Evolutionary conservation across 2,888 invertebrate genomes (phyloP).

Genomic region (Drosophila maculinotata): DNA sequence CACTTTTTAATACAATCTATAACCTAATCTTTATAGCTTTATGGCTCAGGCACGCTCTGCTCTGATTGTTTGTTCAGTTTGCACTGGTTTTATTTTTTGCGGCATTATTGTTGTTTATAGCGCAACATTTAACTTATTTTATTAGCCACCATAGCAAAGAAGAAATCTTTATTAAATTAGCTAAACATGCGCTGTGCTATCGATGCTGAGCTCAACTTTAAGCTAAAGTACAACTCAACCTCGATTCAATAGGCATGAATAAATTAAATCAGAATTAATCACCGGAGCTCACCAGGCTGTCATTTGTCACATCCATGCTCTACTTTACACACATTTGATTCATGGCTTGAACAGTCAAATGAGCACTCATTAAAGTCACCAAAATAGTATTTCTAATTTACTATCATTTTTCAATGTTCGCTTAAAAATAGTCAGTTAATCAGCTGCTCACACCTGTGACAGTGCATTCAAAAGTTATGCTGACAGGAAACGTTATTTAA

Average conservation of each 20-base stretch:
- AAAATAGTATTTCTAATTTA: no score
- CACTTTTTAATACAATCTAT: not conserved
- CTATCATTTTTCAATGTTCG: conserved; percentile 1
- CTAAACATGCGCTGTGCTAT: conserved; percentile 5
- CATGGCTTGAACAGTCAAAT: no score
- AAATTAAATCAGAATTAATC: not conserved
- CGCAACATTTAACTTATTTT: conserved; percentile 13
- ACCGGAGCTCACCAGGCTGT: not conserved
- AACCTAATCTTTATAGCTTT: conserved; percentile 1
- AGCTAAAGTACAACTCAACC: not conserved
- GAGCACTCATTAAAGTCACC: no score
- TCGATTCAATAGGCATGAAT: not conserved
- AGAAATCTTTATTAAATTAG: conserved; percentile 23
- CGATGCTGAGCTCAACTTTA: not conserved
- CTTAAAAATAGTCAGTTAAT: not conserved
- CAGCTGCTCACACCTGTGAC: not conserved
- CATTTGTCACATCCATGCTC: not conserved
- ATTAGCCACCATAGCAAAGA: conserved; percentile 9
- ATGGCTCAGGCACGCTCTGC: not conserved
- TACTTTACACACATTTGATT: not conserved
- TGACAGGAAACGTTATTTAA: conserved; percentile 16
- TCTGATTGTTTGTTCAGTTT: conserved; percentile 4
- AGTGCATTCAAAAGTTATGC: conserved; percentile 15
- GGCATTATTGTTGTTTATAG: not conserved
- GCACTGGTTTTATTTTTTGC: conserved; percentile 2